Evolutionary conservation across 2,888 invertebrate species (phyloP), one percentile per base, ranked within the genome.

Genomic region (Drosophila birchii): DNA sequence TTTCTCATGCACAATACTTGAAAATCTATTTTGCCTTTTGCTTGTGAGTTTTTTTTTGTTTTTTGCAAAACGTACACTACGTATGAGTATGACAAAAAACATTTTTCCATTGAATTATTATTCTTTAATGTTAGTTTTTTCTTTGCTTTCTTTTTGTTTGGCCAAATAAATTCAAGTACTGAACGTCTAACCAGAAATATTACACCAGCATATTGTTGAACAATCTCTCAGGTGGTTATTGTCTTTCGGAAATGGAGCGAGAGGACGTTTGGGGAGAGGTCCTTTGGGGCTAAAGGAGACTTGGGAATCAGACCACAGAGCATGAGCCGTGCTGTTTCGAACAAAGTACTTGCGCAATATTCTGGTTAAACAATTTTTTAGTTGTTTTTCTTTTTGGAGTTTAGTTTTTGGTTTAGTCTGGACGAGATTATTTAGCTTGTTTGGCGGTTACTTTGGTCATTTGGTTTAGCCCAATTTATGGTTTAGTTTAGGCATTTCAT

Each of bases 161-260:
- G 88, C 89, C 81, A 91, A 91, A 91, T 92, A 91, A 92, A 91
- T 87, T 84, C 89, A 91, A 91, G 91, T 90, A 91, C 87, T 89
- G 91, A 88, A 87, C 88, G 91, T 90, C 90, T 91, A 91, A 92
- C 91, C 90, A 91, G 90, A 88, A 82, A 92, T 91, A 91, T 91
- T 91, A 91, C 91, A 91, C 91, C 92, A 91, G 90, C 91, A 79
- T 90, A 91, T 92, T 91, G 91, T 91, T 91, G 90, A 85, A 86
- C 84, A 87, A 90, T 85, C 80, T 79, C 67, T 78, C 75, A 78
- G 78, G 78, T 80, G 82, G 85, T 82, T 80, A 83, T 83, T 83
- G 75, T 79, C 83, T 76, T 75, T 78, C 69, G 55, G 53, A 76
- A 70, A 75, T 76, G 62, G 68, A 72, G 73, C 60, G 72, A 79